Evolutionary conservation across 1,140 invertebrate genomes (phyloP).

Genomic region (Listronotus bonariensis): DNA sequence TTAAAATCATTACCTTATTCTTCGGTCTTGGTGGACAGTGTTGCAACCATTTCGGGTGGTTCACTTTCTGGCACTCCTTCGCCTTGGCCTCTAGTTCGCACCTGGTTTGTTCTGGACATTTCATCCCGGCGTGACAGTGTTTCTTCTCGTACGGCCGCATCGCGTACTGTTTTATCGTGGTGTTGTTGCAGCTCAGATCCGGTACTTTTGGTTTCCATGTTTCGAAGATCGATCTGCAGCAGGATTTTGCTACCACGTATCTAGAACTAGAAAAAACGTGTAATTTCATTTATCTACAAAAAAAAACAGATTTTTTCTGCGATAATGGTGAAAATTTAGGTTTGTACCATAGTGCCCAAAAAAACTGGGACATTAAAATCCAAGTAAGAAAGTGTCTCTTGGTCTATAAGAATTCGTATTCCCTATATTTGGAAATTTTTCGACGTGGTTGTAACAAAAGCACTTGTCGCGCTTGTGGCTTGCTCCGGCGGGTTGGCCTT

Average conservation of each 20-base stretch:
- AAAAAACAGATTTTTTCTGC: no score
- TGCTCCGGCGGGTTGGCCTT: no score
- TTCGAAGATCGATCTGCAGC: slow-evolving; percentile 33
- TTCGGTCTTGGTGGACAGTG: slow-evolving; percentile 19
- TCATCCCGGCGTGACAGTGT: slow-evolving; percentile 38
- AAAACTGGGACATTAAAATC: no score
- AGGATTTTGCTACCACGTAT: slow-evolving; percentile 36
- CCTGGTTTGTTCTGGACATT: background rate
- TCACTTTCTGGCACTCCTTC: slow-evolving; percentile 18
- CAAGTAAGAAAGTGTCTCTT: no score
- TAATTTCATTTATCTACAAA: no score
- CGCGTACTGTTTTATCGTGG: no score
- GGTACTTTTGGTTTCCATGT: slow-evolving; percentile 41
- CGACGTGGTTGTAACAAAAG: no score
- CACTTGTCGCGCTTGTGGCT: no score
- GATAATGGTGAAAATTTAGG: no score
- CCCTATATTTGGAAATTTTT: no score
- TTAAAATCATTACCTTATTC: slow-evolving; percentile 13
- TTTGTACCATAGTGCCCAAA: no score
- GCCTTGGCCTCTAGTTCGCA: slow-evolving; percentile 17
- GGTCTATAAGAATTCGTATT: no score
- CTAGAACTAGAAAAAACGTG: slow-evolving; percentile 8
- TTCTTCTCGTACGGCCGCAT: slow-evolving; percentile 1
- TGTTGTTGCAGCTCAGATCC: background rate
- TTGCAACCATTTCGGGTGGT: slow-evolving; percentile 17